Evolutionary conservation across 2,113 vertebrate genomes (phyloP).

Genomic region (Opisthocomus hoazin): DNA sequence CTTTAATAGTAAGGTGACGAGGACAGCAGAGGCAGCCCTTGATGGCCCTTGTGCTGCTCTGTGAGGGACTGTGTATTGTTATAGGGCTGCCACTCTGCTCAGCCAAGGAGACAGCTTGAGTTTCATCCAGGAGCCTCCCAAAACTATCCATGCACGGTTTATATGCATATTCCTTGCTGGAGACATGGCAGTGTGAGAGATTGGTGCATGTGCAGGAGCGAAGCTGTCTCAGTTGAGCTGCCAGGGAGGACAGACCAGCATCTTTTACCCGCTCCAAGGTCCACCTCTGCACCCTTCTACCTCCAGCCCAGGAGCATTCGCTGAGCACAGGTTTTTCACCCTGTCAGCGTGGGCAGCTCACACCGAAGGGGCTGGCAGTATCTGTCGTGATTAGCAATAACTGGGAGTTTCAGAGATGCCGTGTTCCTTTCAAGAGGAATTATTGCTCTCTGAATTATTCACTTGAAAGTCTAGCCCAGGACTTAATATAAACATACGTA

Average conservation of each 20-base stretch:
- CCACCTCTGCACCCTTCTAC: not conserved
- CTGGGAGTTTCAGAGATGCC: not conserved
- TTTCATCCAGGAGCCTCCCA: not conserved
- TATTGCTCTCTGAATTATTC: not conserved
- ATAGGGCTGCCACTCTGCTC: not conserved
- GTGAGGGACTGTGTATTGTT: not conserved
- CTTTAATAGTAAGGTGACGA: not conserved
- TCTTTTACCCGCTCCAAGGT: not conserved
- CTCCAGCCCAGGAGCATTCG: not conserved
- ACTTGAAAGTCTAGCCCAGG: not conserved
- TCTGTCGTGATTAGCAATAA: not conserved
- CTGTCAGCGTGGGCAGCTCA: not conserved
- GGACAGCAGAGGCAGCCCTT: not conserved
- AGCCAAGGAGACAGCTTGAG: not conserved
- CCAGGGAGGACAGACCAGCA: not conserved
- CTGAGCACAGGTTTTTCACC: not conserved
- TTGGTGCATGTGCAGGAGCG: not conserved
- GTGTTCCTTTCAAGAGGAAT: not conserved
- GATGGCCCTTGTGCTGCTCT: not conserved
- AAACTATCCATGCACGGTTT: fast-evolving
- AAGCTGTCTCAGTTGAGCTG: fast-evolving
- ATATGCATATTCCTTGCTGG: fast-evolving
- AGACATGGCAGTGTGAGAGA: not conserved
- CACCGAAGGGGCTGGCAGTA: not conserved
- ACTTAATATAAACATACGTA: not conserved